A percentile compares a stretch with the other conserved stretches of the same genome.
These are phyloP conservation scores for Cotesia chilonis DNA, from an alignment of 1,140 invertebrate genomes.

Conservation along the genomic window DNA sequence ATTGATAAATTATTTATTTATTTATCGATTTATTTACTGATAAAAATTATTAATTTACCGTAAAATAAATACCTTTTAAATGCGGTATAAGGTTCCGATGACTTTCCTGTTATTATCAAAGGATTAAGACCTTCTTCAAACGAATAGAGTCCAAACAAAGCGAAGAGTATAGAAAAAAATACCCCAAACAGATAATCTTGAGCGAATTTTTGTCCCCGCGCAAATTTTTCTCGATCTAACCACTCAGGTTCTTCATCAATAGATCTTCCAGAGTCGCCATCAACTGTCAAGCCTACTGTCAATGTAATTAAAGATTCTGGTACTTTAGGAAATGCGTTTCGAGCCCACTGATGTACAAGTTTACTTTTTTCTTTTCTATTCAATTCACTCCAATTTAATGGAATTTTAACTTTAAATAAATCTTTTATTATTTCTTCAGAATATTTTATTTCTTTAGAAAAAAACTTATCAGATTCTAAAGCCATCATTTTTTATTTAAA, in stretches of 20 bases:
- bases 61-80: slow-evolving; percentile 73
- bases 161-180: slow-evolving; percentile 69
- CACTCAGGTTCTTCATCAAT: slow-evolving; percentile 46
- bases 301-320: background rate
- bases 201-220: slow-evolving; percentile 74
- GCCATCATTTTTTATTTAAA: too few species aligned
- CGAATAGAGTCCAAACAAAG: slow-evolving; percentile 71
- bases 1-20: too few species aligned
- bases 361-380: background rate
- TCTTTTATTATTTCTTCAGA: background rate
- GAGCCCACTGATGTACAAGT: background rate
- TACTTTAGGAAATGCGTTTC: slow-evolving; percentile 5
- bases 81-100: slow-evolving; percentile 69
- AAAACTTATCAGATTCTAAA: too few species aligned
- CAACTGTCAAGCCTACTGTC: background rate
- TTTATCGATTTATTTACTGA: too few species aligned
- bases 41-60: background rate
- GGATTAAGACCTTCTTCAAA: slow-evolving; percentile 72
- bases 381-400: background rate
- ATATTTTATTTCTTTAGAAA: background rate
- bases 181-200: slow-evolving; percentile 70
- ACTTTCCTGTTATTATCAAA: slow-evolving; percentile 72
- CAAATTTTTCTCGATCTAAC: slow-evolving; percentile 58
- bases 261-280: slow-evolving; percentile 13
- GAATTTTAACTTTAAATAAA: background rate